phyloP scores from a whole-genome alignment of 1,140 invertebrate genomes.

The Neuroterus valhalla region DNA sequence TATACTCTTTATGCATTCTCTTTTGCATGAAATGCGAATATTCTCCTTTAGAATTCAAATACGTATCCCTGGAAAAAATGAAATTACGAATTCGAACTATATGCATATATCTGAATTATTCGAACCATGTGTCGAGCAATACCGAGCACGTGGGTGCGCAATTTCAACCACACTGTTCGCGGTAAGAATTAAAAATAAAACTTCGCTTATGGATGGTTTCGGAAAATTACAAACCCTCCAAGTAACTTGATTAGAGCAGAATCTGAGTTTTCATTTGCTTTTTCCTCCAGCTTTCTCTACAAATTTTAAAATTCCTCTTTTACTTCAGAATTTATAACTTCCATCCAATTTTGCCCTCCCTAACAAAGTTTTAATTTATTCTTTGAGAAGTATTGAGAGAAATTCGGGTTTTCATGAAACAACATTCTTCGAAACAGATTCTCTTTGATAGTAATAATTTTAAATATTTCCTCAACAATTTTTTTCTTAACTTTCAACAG shows the following conservation, averaged over 20 bases:
- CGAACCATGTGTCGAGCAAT: constrained; percentile 29
- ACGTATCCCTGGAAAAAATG: constrained; percentile 16
- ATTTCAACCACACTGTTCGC: constrained; percentile 25
- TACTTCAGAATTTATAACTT: no score
- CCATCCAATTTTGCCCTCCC: no score
- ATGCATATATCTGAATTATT: constrained; percentile 29
- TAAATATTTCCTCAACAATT: no score
- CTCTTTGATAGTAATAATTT: no score
- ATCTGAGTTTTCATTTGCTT: no score
- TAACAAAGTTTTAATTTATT: no score
- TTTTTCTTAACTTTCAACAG: no score
- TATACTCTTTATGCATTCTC: not conserved
- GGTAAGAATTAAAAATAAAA: constrained; percentile 3
- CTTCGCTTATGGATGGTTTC: constrained; percentile 10
- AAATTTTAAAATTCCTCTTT: no score
- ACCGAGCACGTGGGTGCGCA: constrained; percentile 13
- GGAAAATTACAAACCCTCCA: not conserved
- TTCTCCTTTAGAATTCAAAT: constrained; percentile 19
- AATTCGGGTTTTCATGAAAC: no score
- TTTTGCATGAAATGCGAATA: constrained; percentile 1
- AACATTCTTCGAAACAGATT: no score
- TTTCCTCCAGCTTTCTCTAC: no score
- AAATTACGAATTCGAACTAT: constrained; percentile 24
- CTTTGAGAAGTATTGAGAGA: no score
- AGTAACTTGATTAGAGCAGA: not conserved